A percentile compares a stretch with the other conserved stretches of the same genome.
These are phyloP conservation scores for Campaea margaritaria DNA, from an alignment of 2,888 invertebrate species.

Conservation along the genomic window DNA sequence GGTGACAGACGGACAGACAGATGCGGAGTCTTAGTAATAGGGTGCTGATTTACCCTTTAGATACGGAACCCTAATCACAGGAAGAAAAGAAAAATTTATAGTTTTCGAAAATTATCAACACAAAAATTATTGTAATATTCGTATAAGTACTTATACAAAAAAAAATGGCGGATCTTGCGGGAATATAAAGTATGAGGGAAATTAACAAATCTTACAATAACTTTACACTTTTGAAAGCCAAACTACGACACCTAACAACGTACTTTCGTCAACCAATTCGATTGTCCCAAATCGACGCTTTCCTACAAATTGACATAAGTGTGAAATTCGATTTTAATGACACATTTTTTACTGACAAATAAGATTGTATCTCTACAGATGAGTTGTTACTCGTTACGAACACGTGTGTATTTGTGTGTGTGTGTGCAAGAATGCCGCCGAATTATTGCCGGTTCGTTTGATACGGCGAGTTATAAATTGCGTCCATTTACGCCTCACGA, in stretches of 20 bases:
- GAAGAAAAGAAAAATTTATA: no score
- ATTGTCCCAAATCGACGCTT: slow-evolving; percentile 44
- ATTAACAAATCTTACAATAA: no score
- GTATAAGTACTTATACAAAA: no score
- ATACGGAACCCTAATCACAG: no score
- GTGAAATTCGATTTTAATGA: slow-evolving; percentile 52
- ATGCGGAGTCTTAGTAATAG: no score
- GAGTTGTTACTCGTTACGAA: slow-evolving; percentile 11
- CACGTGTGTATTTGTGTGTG: slow-evolving; percentile 23
- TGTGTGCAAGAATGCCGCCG: slow-evolving; percentile 48
- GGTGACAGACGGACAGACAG: no score
- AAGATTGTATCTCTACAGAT: slow-evolving; percentile 24
- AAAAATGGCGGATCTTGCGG: no score
- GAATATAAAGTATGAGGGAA: no score
- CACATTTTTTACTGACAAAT: slow-evolving; percentile 46
- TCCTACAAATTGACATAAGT: slow-evolving; percentile 43
- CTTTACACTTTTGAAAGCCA: slow-evolving; percentile 2
- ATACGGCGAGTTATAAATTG: slow-evolving; percentile 69
- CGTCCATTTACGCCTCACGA: slow-evolving; percentile 73
- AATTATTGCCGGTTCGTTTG: slow-evolving; percentile 64
- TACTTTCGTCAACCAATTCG: slow-evolving; percentile 37
- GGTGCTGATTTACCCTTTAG: no score
- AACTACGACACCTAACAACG: slow-evolving; percentile 26
- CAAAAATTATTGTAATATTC: no score
- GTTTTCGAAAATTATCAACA: no score